A percentile compares a stretch with the other conserved stretches of the same genome.
phyloP scores from a whole-genome alignment of 2,888 invertebrate genomes.

The Acanthosoma haemorrhoidale region DNA sequence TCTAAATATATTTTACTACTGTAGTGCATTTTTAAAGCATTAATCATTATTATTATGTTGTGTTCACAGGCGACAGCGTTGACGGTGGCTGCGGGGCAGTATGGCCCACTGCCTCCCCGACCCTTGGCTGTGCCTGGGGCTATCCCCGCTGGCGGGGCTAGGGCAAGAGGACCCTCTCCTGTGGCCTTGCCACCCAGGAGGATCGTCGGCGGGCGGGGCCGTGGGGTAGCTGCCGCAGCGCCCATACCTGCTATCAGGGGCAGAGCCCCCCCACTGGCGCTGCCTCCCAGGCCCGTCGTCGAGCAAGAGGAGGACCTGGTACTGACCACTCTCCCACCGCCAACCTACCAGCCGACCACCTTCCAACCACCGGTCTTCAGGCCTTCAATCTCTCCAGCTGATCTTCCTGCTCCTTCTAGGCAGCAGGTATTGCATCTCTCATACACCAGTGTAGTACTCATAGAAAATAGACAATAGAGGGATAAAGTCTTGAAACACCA shows the following conservation, averaged over 20 bases:
- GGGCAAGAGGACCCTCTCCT: not conserved
- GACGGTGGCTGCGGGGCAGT: conserved; percentile 37
- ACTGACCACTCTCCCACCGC: conserved; percentile 34
- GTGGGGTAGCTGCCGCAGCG: conserved; percentile 43
- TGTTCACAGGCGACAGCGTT: not conserved
- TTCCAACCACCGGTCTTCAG: conserved; percentile 28
- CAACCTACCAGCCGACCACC: conserved; percentile 34
- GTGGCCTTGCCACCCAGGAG: conserved; percentile 13
- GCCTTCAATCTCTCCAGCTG: conserved; percentile 24
- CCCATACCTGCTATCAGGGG: conserved; percentile 16
- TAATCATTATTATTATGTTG: no score
- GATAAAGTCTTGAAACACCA: no score
- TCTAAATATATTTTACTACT: no score
- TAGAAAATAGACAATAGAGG: no score
- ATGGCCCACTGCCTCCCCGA: conserved; percentile 57
- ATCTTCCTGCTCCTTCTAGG: conserved; percentile 37
- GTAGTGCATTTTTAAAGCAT: no score
- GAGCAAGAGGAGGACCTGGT: conserved; percentile 46
- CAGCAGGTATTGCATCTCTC: no score
- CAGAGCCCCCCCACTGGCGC: conserved; percentile 40
- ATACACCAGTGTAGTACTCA: no score
- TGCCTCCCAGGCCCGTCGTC: conserved; percentile 47
- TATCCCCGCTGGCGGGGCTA: conserved; percentile 44
- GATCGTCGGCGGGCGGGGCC: conserved; percentile 48
- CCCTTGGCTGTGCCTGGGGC: conserved; percentile 61